Percentiles rank a stretch among this genome's conserved stretches.
Conservation (phyloP, 1,140 invertebrate species). For the Atopsyche davidsoni region DNA sequence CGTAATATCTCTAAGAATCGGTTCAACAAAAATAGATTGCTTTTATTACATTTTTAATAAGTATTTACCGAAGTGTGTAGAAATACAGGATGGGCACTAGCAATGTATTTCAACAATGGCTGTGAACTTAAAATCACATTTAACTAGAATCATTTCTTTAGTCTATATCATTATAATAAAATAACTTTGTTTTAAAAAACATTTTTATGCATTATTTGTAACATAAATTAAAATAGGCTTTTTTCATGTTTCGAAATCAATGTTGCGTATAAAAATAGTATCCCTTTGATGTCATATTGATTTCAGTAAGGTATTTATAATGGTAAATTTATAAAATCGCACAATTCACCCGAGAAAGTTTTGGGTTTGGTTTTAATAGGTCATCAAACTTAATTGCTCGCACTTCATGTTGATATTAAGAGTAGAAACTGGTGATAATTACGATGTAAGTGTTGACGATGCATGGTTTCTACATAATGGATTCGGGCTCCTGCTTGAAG, state of each 20-base stretch:
- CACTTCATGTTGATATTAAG: neutral
- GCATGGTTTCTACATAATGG: conserved; percentile 14
- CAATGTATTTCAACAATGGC: too few species aligned
- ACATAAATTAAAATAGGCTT: neutral
- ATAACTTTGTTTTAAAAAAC: neutral
- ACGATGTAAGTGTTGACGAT: neutral
- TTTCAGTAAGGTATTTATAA: neutral
- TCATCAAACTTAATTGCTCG: neutral
- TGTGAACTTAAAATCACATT: too few species aligned
- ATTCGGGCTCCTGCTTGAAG: conserved; percentile 29
- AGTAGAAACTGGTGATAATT: neutral
- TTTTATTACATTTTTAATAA: neutral
- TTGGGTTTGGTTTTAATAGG: neutral
- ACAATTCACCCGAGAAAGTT: neutral
- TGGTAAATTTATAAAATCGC: neutral
- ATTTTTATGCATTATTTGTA: too few species aligned
- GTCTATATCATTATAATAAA: neutral
- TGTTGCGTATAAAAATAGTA: neutral
- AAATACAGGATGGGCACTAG: neutral
- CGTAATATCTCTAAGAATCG: too few species aligned
- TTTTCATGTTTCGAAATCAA: conserved; percentile 1
- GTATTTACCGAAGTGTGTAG: neutral
- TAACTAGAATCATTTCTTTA: neutral
- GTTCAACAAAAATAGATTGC: too few species aligned
- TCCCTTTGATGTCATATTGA: neutral